Evolutionary conservation across 2,888 invertebrate species (phyloP).

Genomic region (Thecocarcelia acutangulata): DNA sequence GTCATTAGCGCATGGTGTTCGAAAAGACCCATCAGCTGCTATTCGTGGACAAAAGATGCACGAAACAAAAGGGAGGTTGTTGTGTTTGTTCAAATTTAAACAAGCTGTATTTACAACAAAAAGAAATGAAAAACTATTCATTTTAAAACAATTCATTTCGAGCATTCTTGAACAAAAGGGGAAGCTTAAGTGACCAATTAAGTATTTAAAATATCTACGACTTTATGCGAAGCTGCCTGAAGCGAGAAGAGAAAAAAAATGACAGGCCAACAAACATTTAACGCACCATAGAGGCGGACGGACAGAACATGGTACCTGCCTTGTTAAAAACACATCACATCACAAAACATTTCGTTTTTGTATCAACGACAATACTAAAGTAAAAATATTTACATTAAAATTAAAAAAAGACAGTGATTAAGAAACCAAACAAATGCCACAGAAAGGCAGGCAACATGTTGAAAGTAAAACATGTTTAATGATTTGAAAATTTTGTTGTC

Average conservation of each 20-base stretch:
- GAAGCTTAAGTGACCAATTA: constrained; percentile 61
- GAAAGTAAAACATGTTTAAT: constrained; percentile 1
- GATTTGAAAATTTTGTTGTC: constrained; percentile 8
- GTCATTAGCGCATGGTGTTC: constrained; percentile 26
- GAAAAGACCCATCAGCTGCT: background rate
- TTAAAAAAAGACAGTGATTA: constrained; percentile 27
- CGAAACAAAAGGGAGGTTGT: background rate
- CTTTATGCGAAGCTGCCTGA: background rate
- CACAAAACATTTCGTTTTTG: constrained; percentile 28
- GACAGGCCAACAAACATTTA: background rate
- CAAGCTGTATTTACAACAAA: constrained; percentile 27
- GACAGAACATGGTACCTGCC: constrained; percentile 4
- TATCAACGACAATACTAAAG: constrained; percentile 17
- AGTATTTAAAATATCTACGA: constrained; percentile 63
- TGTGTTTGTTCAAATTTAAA: constrained; percentile 29
- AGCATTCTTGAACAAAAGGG: constrained; percentile 47
- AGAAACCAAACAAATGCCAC: constrained; percentile 15
- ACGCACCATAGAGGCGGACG: background rate
- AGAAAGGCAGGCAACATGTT: background rate
- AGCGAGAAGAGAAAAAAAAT: constrained; percentile 12
- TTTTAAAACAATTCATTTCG: constrained; percentile 18
- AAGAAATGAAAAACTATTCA: constrained; percentile 33
- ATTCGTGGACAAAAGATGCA: no score
- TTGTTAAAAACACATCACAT: constrained; percentile 45
- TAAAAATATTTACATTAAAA: constrained; percentile 39